Evolutionary conservation across 2,113 vertebrate genomes (phyloP), one percentile per base, ranked within the genome.

Genomic region (Tragelaphus buxtoni): DNA sequence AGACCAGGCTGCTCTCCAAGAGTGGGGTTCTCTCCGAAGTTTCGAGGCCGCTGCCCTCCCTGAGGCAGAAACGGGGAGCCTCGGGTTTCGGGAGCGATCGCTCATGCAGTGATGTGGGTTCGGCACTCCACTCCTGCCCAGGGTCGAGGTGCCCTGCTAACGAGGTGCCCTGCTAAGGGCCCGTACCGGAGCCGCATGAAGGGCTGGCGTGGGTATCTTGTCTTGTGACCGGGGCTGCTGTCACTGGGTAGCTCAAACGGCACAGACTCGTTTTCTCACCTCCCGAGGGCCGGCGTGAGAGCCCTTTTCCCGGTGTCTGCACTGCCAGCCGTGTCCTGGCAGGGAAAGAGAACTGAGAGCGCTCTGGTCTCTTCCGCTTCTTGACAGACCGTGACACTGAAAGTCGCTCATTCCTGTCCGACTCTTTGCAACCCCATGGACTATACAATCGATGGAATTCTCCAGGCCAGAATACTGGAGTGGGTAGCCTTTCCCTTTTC

Each of bases 151-250:
- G 12, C 49, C 51, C 17, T 0, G 69, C 9, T 42, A 49, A 1
- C 45, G 3, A 0, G 18, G 14, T 18, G 9, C 49, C 51, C 17
- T 0, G 69, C 9, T 42, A 55, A 1, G 16, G 26, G 26, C 42
- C 9, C 0, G 2, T 2, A 14, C 24, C 1, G 1, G 56, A 8
- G 32, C 16, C 0, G 5, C 17, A 0, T 4, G 1, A 3, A 24
- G 28, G 51, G 1, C 22, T 22, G 14, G 17, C 16, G 32, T 39
- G 14, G 39, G 5, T 9, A 8, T 32, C 65, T 12, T 2, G 14
- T 39, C 55, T 39, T 20, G 56, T 63, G 42, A 45, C 5, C 7
- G 9, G 2, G n/a, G n/a, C 14, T 10, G 55, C 76, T 16, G 1
- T 53, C 3, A 30, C 39, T 0, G 30, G 12, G 55, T 4, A 24